Base-by-base conservation (phyloP, 2,888 invertebrate species). In the Tipula confusa region DNA sequence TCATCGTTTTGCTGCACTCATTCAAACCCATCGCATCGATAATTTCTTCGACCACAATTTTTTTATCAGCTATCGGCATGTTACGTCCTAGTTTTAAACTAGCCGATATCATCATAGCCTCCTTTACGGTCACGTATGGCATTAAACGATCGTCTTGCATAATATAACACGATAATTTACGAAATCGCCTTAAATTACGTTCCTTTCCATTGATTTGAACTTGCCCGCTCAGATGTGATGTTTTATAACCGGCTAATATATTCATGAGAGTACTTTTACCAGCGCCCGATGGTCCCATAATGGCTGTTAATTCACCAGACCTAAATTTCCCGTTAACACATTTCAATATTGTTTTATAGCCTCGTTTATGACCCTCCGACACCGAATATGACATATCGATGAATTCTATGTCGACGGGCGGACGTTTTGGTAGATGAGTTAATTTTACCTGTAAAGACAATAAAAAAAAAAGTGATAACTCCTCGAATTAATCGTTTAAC, bases 151-250 rank as follows among this genome's bases (percentile, higher is more conserved):
- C 97, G 87, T 97, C 96, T 88, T 98, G 98, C 97, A 98, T 98
- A 86, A 98, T 98, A 90, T 98, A 98, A 88, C 97, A 97, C 13
- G 97, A 97, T 90, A 97, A 93, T 89, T 98, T 98, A 36, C 98
- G 93, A 90, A 98, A 98, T 84, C 95, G 92, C 48, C 97, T 91
- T 79, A 97, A 91, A 89, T 96, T 97, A 83, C 98, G 91, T 86
- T 95, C 95, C 87, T 95, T 95, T 81, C 96, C 96, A 88, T 98
- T 97, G 87, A 98, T 96, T 84, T 94, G 90, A 85, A 98, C 95
- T 31, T 94, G 93, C 6, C 98, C 98, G 86, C 93, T 94, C 29
- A 98, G 91, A 87, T 96, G 94, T 84, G 95, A 94, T 81, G 95
- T 96, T 90, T 95, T 95, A 91, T 96, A 96, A 85, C 96, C 96